Evolutionary conservation across 1,140 invertebrate species (phyloP), one percentile per base, ranked within the genome.

Genomic region (Lepidurus arcticus): DNA sequence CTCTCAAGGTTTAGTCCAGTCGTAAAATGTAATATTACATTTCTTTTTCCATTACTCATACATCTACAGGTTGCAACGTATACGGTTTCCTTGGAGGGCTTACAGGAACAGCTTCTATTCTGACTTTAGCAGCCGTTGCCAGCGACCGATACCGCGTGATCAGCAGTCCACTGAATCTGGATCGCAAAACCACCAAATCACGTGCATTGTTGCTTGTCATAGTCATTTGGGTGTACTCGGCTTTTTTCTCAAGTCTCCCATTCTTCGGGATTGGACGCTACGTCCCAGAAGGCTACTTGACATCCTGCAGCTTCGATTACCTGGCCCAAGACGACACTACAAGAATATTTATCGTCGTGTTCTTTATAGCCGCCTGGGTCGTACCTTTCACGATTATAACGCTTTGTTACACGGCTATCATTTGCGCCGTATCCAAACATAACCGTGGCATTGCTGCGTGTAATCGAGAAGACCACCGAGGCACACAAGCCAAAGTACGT

Each of bases 291-390:
- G 92, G 91, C 7, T 92, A 89, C 80, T 85, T 93, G 74, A 93
- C 92, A 7, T 92, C 90, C 80, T 94, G 92, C 85, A 92, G 91
- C 79, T 94, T 92, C 81, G 92, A 94, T 82, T 94, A 94, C 81
- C 85, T 94, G 4, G 89, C 83, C 0, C 80, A 80, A n/a, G 81
- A 82, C 1, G 44, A 82, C 1, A 79, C 76, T 42, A 84, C 81
- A 74, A 76, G 81, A 78, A 80, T 82, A 21, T 85, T 86, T 34
- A 92, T 92, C 79, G 88, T 91, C 8, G 81, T 86, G 8, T 92
- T 91, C 81, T 92, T 91, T 80, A 85, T 89, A 9, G 90, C 88
- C 0, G 91, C 90, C 13, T 92, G 89, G 88, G 84, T 90, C 1
- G 81, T 90, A 2, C 93, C 93, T 0, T 86, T 94, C n/a, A 81